Evolutionary conservation across 2,113 vertebrate genomes (phyloP).

Genomic region (Globicephala melas): DNA sequence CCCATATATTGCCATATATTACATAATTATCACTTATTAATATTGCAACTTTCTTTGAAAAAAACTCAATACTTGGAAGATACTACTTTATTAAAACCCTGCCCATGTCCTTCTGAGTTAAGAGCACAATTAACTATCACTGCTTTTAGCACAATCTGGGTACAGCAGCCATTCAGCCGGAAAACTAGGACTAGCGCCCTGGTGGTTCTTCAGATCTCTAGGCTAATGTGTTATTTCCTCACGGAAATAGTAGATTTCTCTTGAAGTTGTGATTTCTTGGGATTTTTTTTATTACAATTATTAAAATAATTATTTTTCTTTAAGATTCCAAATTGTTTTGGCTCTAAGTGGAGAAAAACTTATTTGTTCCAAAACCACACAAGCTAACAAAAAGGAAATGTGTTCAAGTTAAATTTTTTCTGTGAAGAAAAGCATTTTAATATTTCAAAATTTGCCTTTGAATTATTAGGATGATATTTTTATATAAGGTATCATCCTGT

Average conservation of each 20-base stretch:
- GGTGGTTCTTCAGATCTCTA: not conserved
- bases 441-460: not conserved
- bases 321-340: conserved; percentile 18
- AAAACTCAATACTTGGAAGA: not conserved
- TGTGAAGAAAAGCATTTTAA: not conserved
- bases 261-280: not conserved
- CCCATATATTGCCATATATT: not conserved
- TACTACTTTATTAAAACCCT: conserved; percentile 35
- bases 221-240: not conserved
- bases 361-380: not conserved
- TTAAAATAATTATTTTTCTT: not conserved
- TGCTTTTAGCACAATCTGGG: not conserved
- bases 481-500: not conserved
- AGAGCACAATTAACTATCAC: not conserved
- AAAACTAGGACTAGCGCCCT: not conserved
- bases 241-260: conserved; percentile 1
- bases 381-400: not conserved
- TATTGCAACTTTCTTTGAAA: not conserved
- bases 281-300: conserved; percentile 22
- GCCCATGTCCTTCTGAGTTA: not conserved
- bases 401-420: not conserved
- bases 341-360: not conserved
- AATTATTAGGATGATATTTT: not conserved
- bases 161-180: not conserved
- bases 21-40: not conserved